A percentile compares a stretch with the other conserved stretches of the same genome.
phyloP scores from a whole-genome alignment of 2,113 vertebrate species.

The Pterocles burchelli region DNA sequence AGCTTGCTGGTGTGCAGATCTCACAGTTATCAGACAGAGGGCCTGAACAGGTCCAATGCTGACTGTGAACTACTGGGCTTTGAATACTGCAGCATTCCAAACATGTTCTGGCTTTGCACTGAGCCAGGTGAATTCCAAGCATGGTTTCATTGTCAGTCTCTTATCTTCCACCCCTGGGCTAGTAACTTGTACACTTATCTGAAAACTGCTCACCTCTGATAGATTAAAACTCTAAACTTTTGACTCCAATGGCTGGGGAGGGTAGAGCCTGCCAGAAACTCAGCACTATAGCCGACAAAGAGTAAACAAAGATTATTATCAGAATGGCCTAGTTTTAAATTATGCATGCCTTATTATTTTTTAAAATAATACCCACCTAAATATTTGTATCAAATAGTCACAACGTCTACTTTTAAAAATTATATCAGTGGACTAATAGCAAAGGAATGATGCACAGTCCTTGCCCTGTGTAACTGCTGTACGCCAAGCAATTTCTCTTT shows the following conservation, averaged over 20 bases:
- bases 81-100: neutral
- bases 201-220: neutral
- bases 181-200: neutral
- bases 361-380: neutral
- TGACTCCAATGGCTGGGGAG: neutral
- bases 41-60: neutral
- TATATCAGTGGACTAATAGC: neutral
- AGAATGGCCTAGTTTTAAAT: neutral
- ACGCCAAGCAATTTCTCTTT: neutral
- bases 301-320: neutral
- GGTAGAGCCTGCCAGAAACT: neutral
- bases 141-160: neutral
- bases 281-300: neutral
- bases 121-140: slow-evolving; percentile 17
- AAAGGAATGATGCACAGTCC: neutral
- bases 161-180: neutral
- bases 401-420: neutral
- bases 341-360: neutral
- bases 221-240: slow-evolving; percentile 10
- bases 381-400: neutral
- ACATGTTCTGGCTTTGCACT: neutral
- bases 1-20: neutral
- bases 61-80: neutral
- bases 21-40: neutral
- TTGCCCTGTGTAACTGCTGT: neutral